Conservation (phyloP, 1,140 invertebrate genomes). For the Dendrolimus kikuchii region DNA sequence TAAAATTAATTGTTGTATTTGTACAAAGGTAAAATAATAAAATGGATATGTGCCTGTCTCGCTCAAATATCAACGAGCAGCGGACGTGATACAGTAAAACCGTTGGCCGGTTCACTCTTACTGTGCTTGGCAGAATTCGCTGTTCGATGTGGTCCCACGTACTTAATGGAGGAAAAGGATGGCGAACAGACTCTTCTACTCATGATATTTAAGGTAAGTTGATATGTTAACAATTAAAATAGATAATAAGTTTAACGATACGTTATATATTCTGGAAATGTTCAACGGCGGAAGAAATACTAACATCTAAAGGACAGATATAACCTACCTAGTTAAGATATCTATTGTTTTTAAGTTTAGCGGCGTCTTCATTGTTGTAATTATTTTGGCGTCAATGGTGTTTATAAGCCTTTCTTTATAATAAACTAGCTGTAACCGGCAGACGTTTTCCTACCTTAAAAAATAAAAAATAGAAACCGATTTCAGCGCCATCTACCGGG, state of each 20-base stretch:
- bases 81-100: constrained; percentile 76
- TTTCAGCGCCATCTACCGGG: no score
- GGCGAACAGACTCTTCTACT: constrained; percentile 86
- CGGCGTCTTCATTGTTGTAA: no score
- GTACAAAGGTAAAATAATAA: constrained; percentile 56
- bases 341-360: no score
- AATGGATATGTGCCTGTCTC: constrained; percentile 63
- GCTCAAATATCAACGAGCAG: constrained; percentile 53
- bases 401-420: no score
- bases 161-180: constrained; percentile 86
- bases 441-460: no score
- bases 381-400: no score
- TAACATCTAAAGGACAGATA: no score
- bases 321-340: no score
- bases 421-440: no score
- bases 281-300: no score
- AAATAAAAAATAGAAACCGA: no score
- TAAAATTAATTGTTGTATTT: constrained; percentile 8
- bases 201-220: constrained; percentile 81
- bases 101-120: constrained; percentile 86
- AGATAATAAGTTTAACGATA: not conserved
- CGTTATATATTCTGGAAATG: no score
- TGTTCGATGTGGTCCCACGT: constrained; percentile 89
- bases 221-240: constrained; percentile 1
- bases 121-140: constrained; percentile 96